A percentile compares a stretch with the other conserved stretches of the same genome.
Evolutionary conservation across 2,797 vertebrate species (phyloP).

Genomic region (Chaetophractus vellerosus): DNA sequence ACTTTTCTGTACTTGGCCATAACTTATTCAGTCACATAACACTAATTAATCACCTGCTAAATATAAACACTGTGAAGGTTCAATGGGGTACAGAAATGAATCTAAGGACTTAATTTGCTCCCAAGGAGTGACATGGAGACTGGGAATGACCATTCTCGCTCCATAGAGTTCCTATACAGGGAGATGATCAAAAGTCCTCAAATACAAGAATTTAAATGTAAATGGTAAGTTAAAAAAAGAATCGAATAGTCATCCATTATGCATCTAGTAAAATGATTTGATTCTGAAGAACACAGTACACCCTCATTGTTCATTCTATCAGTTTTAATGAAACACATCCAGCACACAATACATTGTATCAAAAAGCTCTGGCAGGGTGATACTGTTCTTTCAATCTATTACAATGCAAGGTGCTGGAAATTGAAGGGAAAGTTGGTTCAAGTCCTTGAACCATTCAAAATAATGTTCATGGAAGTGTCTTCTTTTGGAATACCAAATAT

Average conservation of each 20-base stretch:
- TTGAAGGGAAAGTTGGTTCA: constrained; percentile 59
- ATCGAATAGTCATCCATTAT: neutral
- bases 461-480: constrained; percentile 30
- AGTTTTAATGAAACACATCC: constrained; percentile 51
- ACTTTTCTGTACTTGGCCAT: constrained; percentile 42
- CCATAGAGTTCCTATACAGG: neutral
- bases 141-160: neutral
- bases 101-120: constrained; percentile 43
- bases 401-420: constrained; percentile 62
- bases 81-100: neutral
- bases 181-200: neutral
- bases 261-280: neutral
- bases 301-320: constrained; percentile 15
- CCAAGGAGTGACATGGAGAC: neutral
- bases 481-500: constrained; percentile 56
- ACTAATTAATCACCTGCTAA: constrained; percentile 59
- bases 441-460: constrained; percentile 71
- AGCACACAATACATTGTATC: neutral
- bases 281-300: constrained; percentile 22
- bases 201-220: constrained; percentile 35
- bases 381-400: constrained; percentile 52
- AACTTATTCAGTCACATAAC: constrained; percentile 67
- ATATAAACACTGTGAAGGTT: constrained; percentile 32
- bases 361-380: constrained; percentile 1
- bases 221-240: constrained; percentile 47